Evolutionary conservation across 1,140 invertebrate species (phyloP).

Genomic region (Dreissena rostriformis): DNA sequence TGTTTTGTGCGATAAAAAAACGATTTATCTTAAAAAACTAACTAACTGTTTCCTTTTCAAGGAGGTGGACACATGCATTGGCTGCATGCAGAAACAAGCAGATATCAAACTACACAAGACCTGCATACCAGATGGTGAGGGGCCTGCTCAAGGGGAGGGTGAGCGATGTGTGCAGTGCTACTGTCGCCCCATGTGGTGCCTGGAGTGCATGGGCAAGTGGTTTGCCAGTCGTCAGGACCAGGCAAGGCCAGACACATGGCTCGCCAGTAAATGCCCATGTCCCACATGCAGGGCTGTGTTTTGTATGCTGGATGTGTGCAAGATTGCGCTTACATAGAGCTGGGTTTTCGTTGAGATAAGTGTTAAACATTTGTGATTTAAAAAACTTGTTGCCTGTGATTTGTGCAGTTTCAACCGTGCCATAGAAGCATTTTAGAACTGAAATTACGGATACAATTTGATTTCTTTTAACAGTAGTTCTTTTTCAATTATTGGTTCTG

Average conservation of each 20-base stretch:
- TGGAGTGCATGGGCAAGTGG: constrained; percentile 90
- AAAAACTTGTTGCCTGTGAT: too few species aligned
- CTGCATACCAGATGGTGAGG: constrained; percentile 83
- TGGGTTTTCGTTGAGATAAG: too few species aligned
- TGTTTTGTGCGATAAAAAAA: too few species aligned
- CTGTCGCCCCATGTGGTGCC: constrained; percentile 95
- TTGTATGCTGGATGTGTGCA: constrained; percentile 91
- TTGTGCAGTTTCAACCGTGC: too few species aligned
- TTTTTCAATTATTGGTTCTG: too few species aligned
- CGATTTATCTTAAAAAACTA: too few species aligned
- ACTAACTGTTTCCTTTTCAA: constrained; percentile 77
- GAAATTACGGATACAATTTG: too few species aligned
- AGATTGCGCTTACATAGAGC: constrained; percentile 48
- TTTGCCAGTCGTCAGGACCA: constrained; percentile 91
- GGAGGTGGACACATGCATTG: constrained; percentile 92
- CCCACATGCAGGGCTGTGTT: constrained; percentile 93
- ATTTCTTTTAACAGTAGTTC: too few species aligned
- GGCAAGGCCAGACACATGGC: constrained; percentile 88
- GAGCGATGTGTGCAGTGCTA: constrained; percentile 85
- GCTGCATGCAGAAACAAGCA: constrained; percentile 90
- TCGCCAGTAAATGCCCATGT: constrained; percentile 92
- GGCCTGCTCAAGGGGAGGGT: constrained; percentile 80
- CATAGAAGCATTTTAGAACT: too few species aligned
- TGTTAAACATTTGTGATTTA: too few species aligned
- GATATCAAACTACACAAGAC: constrained; percentile 91